Percentiles rank a stretch among this genome's conserved stretches.
Conservation (phyloP, 1,140 invertebrate species). For the Lutraria rhynchaena region DNA sequence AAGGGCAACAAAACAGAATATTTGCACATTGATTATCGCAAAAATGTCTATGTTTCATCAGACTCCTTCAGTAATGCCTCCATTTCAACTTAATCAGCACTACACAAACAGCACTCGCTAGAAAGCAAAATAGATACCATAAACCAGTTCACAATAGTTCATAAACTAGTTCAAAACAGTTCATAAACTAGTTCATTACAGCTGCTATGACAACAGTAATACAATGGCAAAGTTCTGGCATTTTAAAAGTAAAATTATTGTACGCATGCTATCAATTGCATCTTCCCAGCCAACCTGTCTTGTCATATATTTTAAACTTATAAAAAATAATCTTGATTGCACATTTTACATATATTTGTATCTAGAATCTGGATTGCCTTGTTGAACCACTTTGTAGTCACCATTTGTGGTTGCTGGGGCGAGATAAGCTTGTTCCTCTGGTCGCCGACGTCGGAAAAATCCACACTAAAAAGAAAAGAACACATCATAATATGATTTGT, state of each 20-base stretch:
- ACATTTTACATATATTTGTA: conserved; percentile 30
- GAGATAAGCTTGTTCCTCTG: conserved; percentile 57
- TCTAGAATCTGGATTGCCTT: conserved; percentile 10
- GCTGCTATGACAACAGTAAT: no score
- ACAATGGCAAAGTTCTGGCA: not conserved
- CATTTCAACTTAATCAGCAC: no score
- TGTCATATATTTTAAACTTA: not conserved
- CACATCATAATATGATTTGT: no score
- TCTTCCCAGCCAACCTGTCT: not conserved
- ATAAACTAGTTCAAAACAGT: no score
- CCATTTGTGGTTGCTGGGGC: conserved; percentile 46
- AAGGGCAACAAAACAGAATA: no score
- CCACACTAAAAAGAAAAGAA: conserved; percentile 71
- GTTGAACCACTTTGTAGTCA: conserved; percentile 29
- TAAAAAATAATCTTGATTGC: not conserved
- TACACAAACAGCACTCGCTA: no score
- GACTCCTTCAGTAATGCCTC: no score
- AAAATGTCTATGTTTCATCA: no score
- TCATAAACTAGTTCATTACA: no score
- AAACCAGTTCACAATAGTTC: no score
- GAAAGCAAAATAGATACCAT: no score
- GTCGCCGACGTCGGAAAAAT: conserved; percentile 73
- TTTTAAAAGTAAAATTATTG: not conserved
- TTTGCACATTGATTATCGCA: no score
- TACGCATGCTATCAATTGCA: not conserved